A percentile compares a stretch with the other conserved stretches of the same genome.
Conservation (phyloP, 35 echinoderm and acorn worm genomes). For the Patiria miniata region DNA sequence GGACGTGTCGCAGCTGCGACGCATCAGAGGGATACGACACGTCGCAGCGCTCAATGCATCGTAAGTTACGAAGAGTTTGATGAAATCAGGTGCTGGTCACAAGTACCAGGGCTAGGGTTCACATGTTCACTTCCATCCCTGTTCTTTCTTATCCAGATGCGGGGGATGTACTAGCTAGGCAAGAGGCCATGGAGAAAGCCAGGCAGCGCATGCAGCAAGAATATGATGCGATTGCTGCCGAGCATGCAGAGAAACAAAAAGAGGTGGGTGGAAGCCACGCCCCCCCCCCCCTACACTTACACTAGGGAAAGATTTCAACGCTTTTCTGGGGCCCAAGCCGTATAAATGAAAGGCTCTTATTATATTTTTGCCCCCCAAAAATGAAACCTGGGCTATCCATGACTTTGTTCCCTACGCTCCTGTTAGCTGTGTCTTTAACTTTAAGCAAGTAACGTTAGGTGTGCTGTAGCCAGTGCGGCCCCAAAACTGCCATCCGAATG, state of each 20-base stretch:
- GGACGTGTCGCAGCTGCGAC: no score
- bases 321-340: background rate
- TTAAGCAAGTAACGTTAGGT: no score
- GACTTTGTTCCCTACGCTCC: no score
- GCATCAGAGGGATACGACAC: no score
- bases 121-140: background rate
- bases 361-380: no score
- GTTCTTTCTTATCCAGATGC: constrained; percentile 30
- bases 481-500: no score
- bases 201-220: constrained; percentile 71
- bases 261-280: constrained; percentile 33
- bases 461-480: no score
- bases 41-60: no score
- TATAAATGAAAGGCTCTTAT: background rate
- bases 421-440: no score
- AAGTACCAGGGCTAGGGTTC: background rate
- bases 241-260: constrained; percentile 73
- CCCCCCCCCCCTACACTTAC: background rate
- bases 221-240: constrained; percentile 52
- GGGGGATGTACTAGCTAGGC: constrained; percentile 46
- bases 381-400: no score
- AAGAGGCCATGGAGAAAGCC: constrained; percentile 77
- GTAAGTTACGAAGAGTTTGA: no score
- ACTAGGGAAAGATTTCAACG: background rate
- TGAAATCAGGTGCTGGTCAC: no score